Base-by-base conservation (phyloP, 2,113 vertebrate species). In the Dunckerocampus dactyliophorus region DNA sequence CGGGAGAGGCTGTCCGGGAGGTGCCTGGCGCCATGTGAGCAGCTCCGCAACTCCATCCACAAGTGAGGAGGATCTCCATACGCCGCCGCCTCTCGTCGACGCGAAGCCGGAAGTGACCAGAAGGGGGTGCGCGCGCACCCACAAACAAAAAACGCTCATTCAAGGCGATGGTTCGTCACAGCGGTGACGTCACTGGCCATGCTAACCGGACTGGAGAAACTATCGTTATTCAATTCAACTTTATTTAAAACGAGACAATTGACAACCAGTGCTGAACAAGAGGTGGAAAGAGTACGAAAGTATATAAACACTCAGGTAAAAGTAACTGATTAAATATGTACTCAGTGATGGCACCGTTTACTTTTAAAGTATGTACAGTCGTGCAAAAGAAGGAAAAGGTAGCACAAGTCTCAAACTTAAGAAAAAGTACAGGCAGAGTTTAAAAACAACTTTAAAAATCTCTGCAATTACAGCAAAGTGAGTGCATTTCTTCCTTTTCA, bases 61-160 rank as follows among this genome's bases (percentile, higher is more conserved):
- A 12, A 34, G 52, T 19, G 52, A 6, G 16, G 37, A 42, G 19
- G 54, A 42, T 31, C 13, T 42, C 54, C 37, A 42, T 43, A 37
- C 54, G 34, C 54, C n/a, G 12, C 34, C 39, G 39, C 13, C 39
- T 12, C 13, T 43, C 39, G 7, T 13, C 39, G 13, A 14, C 3
- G 54, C 11, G 16, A 56, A 56, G 34, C 54, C n/a, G 54, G 54
- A 56, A 56, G 54, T 39, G 34, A 21, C 16, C 28, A 21, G 28
- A 12, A 22, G 22, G 9, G 17, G 28, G 17, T 13, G 16, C 21
- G 49, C 49, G 21, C 22, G 51, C 13, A 14, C 7, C 3, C 15
- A 8, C 15, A 31, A 24, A 11, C 51, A 53, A 53, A n/a, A 31
- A 6, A 31, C 49, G 1, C 6, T 21, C 14, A 4, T 15, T 14